Evolutionary conservation across 2,888 invertebrate genomes (phyloP), one percentile per base, ranked within the genome.

Genomic region (Thymelicus lineola): DNA sequence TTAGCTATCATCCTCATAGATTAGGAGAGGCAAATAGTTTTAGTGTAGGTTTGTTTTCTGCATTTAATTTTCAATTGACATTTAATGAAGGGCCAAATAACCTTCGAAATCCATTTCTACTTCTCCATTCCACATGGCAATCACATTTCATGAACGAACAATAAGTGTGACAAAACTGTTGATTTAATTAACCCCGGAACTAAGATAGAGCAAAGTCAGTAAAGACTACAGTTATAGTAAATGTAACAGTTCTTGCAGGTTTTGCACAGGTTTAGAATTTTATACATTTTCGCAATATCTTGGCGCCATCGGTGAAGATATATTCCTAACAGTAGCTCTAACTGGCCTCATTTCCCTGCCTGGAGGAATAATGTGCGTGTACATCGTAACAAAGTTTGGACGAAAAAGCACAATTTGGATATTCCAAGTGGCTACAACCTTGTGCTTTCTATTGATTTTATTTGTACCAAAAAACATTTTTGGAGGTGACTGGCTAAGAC

Each of bases 251-350:
- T 66, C 12, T 59, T 57, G 67, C 84, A 95, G 95, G 95, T 94
- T 95, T 73, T 91, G 93, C 71, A 90, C 90, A 48, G 95, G 95
- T 59, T 79, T 95, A 71, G 88, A 93, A 38, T 95, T 95, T 82
- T 95, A 91, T 79, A 94, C 95, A 6, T 95, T 95, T 79, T 94
- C 95, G 2, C 95, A 95, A 82, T 95, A 94, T 74, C 85, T 95
- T 60, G 95, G 95, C 3, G 86, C 90, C 58, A 86, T 95, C 57
- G 94, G 94, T 38, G 83, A 85, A 9, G 91, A 95, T 75, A 88
- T 95, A 70, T 95, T 94, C 79, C 72, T 95, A 57, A 93, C 94
- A 15, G 94, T 95, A 3, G 85, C 91, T 5, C 74, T 94, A 7
- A 94, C 94, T 73, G 95, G 95, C 3, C 78, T 95, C 0, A 90